Conservation (phyloP, 2,888 invertebrate genomes). For the Aphodius granarius region DNA sequence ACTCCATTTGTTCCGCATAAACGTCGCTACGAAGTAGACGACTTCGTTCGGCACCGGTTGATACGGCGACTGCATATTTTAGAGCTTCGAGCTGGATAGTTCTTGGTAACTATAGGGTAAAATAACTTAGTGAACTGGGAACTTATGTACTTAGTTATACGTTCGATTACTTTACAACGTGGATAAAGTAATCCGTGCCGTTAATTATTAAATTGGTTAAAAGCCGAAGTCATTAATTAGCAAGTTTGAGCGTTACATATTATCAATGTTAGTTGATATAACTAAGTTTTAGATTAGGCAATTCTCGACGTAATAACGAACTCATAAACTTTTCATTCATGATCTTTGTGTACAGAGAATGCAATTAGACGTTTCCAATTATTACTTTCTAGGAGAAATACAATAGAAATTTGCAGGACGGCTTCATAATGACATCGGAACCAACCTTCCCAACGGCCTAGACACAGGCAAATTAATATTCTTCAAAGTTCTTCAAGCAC, state of each 20-base stretch:
- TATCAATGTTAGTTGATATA: not conserved
- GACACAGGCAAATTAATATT: no score
- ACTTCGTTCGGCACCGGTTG: not conserved
- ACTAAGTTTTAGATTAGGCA: no score
- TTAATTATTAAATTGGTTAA: not conserved
- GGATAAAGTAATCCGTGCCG: not conserved
- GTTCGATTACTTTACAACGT: no score
- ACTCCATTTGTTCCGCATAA: not conserved
- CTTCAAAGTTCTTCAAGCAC: no score
- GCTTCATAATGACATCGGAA: no score
- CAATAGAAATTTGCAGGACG: no score
- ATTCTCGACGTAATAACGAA: no score
- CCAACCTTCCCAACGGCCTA: no score
- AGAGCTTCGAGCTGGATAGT: not conserved
- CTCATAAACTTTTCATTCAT: no score
- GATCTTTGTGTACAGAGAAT: no score
- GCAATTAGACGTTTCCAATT: no score
- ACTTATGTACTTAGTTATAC: not conserved
- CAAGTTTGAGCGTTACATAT: not conserved
- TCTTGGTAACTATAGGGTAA: not conserved
- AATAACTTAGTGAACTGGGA: not conserved
- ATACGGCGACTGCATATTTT: not conserved
- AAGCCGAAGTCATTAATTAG: not conserved
- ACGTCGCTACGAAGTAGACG: not conserved
- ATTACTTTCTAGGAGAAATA: no score